Evolutionary conservation across 1,140 invertebrate species (phyloP).

Genomic region (Pteromalus puparum): DNA sequence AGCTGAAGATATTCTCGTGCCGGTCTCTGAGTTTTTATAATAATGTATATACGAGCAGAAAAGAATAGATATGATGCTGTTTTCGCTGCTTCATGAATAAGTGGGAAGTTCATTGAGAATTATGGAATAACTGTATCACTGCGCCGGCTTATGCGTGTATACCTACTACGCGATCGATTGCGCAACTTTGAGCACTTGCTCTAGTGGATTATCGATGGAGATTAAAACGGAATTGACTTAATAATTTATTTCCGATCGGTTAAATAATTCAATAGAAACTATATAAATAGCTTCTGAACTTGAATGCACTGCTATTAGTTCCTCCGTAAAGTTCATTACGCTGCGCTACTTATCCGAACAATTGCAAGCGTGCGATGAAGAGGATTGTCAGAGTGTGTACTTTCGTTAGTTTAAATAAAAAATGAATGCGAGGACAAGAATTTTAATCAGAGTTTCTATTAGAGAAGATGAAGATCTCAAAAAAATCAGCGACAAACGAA

Average conservation of each 20-base stretch:
- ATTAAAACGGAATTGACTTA: not conserved
- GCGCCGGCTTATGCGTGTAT: too few species aligned
- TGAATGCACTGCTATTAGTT: not conserved
- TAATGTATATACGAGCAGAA: not conserved
- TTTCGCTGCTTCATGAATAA: not conserved
- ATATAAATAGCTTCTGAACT: not conserved
- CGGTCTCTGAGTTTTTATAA: too few species aligned
- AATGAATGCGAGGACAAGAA: too few species aligned
- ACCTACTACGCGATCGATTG: not conserved
- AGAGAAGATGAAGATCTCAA: too few species aligned
- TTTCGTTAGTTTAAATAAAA: too few species aligned
- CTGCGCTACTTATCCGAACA: not conserved
- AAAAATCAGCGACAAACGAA: too few species aligned
- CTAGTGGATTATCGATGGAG: constrained; percentile 8
- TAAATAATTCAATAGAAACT: constrained; percentile 21
- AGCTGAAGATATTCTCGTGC: not conserved
- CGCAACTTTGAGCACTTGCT: not conserved
- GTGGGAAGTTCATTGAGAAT: not conserved
- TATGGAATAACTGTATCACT: not conserved
- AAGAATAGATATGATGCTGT: not conserved
- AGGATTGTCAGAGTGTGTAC: too few species aligned
- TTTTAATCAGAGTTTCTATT: too few species aligned
- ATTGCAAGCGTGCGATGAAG: not conserved
- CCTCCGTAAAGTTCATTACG: not conserved
- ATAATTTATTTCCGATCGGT: constrained; percentile 2